Conservation (phyloP, 2,888 invertebrate species). For the Agonopterix alstromeriana region DNA sequence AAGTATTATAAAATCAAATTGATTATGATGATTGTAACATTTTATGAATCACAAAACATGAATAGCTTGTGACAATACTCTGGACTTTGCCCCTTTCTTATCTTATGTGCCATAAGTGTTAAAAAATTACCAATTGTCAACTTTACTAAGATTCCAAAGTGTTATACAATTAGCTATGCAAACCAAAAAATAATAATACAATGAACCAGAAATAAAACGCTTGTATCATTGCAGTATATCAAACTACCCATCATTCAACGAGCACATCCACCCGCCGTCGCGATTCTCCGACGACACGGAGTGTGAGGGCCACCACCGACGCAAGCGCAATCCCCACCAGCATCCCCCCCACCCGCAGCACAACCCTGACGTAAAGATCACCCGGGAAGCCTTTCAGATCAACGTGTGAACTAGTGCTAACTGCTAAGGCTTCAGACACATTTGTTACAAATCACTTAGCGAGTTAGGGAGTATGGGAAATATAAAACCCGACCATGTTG, state of each 20-base stretch:
- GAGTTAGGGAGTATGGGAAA: too few relatives aligned
- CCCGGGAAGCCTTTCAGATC: constrained; percentile 86
- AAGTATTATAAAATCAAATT: too few relatives aligned
- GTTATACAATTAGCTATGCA: too few relatives aligned
- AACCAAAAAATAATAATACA: too few relatives aligned
- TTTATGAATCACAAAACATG: too few relatives aligned
- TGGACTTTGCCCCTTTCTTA: too few relatives aligned
- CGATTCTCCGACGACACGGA: constrained; percentile 89
- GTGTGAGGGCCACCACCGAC: constrained; percentile 70
- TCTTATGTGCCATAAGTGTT: not conserved
- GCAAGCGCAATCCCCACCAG: constrained; percentile 55
- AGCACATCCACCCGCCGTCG: constrained; percentile 90
- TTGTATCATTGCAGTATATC: constrained; percentile 78
- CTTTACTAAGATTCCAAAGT: too few relatives aligned
- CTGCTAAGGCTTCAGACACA: constrained; percentile 4
- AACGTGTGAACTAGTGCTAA: constrained; percentile 76
- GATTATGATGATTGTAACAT: too few relatives aligned
- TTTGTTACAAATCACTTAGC: not conserved
- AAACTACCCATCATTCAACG: constrained; percentile 87
- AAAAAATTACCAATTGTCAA: not conserved
- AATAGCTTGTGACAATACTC: too few relatives aligned
- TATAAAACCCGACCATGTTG: too few relatives aligned
- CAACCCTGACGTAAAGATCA: constrained; percentile 65
- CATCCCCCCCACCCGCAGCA: constrained; percentile 40
- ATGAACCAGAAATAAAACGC: too few relatives aligned